phyloP scores from a whole-genome alignment of 2,888 invertebrate genomes.

The Periphyllus acericola region DNA sequence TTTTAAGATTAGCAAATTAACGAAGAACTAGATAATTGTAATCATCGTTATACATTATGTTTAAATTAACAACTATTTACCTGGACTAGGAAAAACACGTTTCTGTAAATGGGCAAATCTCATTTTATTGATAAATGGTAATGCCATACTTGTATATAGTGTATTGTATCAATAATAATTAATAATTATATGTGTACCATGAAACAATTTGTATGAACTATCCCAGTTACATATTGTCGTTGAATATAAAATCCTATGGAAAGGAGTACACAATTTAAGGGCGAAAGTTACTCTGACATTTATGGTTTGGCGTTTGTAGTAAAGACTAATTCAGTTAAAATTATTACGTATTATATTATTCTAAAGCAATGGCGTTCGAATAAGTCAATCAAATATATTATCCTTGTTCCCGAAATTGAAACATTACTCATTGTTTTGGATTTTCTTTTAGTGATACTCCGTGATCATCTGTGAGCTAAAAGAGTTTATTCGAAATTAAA shows the following conservation, averaged over 20 bases:
- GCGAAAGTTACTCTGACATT: neutral
- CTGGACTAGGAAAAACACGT: constrained; percentile 27
- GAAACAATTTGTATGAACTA: constrained; percentile 46
- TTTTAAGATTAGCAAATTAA: constrained; percentile 14
- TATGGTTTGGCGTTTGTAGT: neutral
- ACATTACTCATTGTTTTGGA: neutral
- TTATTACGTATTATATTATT: neutral
- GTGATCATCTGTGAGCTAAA: neutral
- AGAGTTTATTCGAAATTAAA: neutral
- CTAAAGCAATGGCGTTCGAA: neutral
- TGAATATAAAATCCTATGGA: constrained; percentile 6
- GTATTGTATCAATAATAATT: constrained; percentile 37
- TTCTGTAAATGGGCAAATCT: constrained; percentile 36
- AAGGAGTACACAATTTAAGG: constrained; percentile 32
- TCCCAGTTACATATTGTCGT: constrained; percentile 34
- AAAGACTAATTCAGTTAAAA: neutral
- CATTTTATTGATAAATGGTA: constrained; percentile 53
- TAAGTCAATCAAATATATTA: neutral
- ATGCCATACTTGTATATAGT: constrained; percentile 21
- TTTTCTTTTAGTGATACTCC: too few species aligned
- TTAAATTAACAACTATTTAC: constrained; percentile 31
- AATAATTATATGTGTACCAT: constrained; percentile 14
- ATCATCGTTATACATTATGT: constrained; percentile 1
- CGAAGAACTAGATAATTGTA: constrained; percentile 12
- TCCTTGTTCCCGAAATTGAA: neutral